phyloP scores from a whole-genome alignment of 2,888 invertebrate genomes.

The Ochlodes sylvanus region DNA sequence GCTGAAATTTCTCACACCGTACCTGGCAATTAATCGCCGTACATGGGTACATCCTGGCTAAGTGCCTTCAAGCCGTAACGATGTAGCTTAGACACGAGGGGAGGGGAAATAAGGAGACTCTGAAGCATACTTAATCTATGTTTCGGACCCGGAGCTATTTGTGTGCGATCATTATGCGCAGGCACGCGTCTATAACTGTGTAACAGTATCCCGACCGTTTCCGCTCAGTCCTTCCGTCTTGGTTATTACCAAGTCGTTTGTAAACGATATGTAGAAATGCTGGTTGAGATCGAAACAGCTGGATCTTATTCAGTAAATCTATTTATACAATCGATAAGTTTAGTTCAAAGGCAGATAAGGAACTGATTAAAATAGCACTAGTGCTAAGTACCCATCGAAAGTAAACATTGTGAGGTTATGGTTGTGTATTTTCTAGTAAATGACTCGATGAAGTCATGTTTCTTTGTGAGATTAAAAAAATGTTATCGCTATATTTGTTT shows the following conservation, averaged over 20 bases:
- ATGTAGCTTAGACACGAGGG: not conserved
- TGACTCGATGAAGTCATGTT: too few relatives aligned
- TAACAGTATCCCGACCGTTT: conserved; percentile 78
- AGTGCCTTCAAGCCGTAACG: not conserved
- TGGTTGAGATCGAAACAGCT: conserved; percentile 7
- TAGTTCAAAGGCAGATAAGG: too few relatives aligned
- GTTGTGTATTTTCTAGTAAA: too few relatives aligned
- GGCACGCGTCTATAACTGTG: conserved; percentile 78
- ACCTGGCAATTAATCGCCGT: not conserved
- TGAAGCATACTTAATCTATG: conserved; percentile 2
- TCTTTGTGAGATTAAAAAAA: too few relatives aligned
- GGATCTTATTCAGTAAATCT: not conserved
- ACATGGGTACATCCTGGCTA: not conserved
- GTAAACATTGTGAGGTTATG: too few relatives aligned
- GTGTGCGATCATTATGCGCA: conserved; percentile 79
- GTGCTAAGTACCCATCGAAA: too few relatives aligned
- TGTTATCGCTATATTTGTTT: too few relatives aligned
- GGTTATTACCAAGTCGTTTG: conserved; percentile 66
- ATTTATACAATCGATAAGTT: not conserved
- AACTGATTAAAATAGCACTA: too few relatives aligned
- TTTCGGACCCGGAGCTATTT: conserved; percentile 63
- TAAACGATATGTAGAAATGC: conserved; percentile 56
- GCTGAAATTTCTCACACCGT: too few relatives aligned
- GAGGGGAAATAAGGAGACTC: not conserved
- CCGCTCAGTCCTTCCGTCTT: conserved; percentile 62